Evolutionary conservation across 2,797 vertebrate genomes (phyloP).

Genomic region (Lepilemur septentrionalis): DNA sequence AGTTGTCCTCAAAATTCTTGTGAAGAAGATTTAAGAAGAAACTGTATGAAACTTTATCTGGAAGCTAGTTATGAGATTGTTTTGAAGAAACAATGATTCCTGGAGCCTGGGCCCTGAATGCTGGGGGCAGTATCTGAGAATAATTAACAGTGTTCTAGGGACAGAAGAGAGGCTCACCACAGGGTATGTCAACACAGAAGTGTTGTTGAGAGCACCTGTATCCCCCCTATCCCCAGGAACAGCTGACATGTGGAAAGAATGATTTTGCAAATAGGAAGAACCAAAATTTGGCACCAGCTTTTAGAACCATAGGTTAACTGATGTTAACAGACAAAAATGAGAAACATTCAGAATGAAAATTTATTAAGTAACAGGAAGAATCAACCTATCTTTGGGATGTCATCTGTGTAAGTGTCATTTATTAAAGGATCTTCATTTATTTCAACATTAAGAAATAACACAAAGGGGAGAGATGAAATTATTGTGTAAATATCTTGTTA

Average conservation of each 20-base stretch:
- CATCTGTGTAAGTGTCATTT: background rate
- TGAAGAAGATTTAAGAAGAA: slow-evolving; percentile 11
- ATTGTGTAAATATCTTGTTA: background rate
- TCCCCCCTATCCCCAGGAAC: background rate
- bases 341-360: background rate
- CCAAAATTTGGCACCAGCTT: background rate
- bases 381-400: background rate
- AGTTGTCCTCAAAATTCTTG: background rate
- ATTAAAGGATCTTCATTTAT: background rate
- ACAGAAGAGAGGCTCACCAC: background rate
- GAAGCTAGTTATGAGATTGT: background rate
- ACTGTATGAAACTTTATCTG: background rate
- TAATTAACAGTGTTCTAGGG: background rate
- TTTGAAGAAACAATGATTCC: background rate
- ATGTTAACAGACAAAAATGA: background rate
- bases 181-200: background rate
- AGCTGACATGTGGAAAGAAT: background rate
- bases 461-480: background rate
- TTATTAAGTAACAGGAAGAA: background rate
- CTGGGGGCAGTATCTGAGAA: background rate
- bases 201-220: background rate
- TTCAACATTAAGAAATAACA: background rate
- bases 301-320: background rate
- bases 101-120: background rate
- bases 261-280: slow-evolving; percentile 10